Base-by-base conservation (phyloP, 1,140 invertebrate genomes). In the Andrena cerasifolii region DNA sequence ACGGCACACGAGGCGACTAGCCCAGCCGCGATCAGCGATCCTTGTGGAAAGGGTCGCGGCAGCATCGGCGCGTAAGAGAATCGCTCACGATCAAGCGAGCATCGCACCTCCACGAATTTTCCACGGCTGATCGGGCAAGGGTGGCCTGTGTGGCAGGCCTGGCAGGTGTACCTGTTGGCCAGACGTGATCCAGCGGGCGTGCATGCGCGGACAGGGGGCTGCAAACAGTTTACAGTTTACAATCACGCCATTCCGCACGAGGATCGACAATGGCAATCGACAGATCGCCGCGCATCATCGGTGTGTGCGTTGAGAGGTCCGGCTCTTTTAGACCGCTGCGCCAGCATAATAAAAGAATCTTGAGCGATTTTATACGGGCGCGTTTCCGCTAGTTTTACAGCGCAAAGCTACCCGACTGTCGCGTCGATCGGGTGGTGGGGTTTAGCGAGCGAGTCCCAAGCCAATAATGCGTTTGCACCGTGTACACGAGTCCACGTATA, bases 81-180 rank as follows among this genome's bases (percentile, higher is more conserved):
- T 84, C 59, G 81, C 61, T 84, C 77, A 83, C 81, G 81, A 84
- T 72, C 72, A 76, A 59, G 26, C 56, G 78, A 80, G 73, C 73
- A 80, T 80, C 81, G 72, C 71, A 76, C 81, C 82, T 80, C 77
- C 66, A 53, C 81, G 77, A 84, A 84, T 84, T 83, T 84, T 83
- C 74, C 72, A 84, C 77, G 82, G 76, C 66, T 59, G 54, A 62
- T 21, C 82, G 81, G 54, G 33, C 63, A 54, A 59, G 24, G 43
- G 45, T 14, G 4, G 28, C 45, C 62, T 49, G 3, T 33, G 65
- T 28, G 54, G 45, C 51, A 14, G 36, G 63, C 33, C n/a, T n/a
- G n/a, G 18, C 24, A 18, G 33, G 26, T 49, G 33, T 49, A n/a
- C 78, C n/a, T n/a, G 58, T 45, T 31, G 31, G 26, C 58, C 59